A percentile compares a stretch with the other conserved stretches of the same genome.
These are phyloP conservation scores for Venustaconcha ellipsiformis DNA, from an alignment of 1,140 invertebrate species.

Conservation along the genomic window DNA sequence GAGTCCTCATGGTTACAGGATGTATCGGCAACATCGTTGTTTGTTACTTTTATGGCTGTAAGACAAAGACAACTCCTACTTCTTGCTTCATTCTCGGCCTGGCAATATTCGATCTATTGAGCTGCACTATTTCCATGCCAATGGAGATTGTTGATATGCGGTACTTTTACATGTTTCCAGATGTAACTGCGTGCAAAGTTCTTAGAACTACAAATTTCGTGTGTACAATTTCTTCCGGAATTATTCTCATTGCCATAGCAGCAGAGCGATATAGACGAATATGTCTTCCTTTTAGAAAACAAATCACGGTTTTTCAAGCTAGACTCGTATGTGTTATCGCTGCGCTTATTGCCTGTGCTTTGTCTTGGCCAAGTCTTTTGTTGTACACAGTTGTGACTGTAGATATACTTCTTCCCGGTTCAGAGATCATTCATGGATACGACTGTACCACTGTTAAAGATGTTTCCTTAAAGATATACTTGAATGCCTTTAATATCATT, in stretches of 20 bases:
- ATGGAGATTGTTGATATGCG: slow-evolving; percentile 45
- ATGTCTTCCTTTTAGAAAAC: slow-evolving; percentile 36
- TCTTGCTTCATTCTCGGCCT: slow-evolving; percentile 42
- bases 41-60: slow-evolving; percentile 31
- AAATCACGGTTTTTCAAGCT: slow-evolving; percentile 31
- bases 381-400: slow-evolving; percentile 21
- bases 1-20: slow-evolving; percentile 29
- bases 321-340: slow-evolving; percentile 3
- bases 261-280: slow-evolving; percentile 41
- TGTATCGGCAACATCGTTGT: slow-evolving; percentile 35
- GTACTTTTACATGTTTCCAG: slow-evolving; percentile 37
- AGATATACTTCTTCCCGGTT: background rate
- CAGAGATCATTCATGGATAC: background rate
- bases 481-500: slow-evolving; percentile 10
- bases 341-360: background rate
- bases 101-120: slow-evolving; percentile 44
- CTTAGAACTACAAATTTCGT: slow-evolving; percentile 34
- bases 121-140: slow-evolving; percentile 39
- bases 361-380: slow-evolving; percentile 9
- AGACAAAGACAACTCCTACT: slow-evolving; percentile 15
- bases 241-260: slow-evolving; percentile 40
- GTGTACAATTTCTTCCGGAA: slow-evolving; percentile 31
- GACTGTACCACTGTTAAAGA: slow-evolving; percentile 19
- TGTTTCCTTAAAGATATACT: background rate
- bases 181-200: slow-evolving; percentile 32